Evolutionary conservation across 1,140 invertebrate species (phyloP), one percentile per base, ranked within the genome.

Genomic region (Apis laboriosa): DNA sequence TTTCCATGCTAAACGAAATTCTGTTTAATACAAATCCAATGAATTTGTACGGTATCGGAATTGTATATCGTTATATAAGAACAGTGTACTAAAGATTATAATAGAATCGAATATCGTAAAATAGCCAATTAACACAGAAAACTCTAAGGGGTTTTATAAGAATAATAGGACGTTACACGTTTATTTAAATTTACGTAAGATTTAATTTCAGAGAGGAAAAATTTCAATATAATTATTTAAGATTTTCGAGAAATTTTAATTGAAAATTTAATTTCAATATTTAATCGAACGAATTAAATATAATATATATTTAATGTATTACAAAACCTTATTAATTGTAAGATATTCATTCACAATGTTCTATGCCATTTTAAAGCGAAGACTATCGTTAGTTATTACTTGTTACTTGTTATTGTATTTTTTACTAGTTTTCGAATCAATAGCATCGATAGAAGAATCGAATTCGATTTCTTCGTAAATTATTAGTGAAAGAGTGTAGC

Each of bases 21-120:
- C 58, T 85, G 79, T 60, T 86, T 85, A 80, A 86, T 86, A 86
- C 86, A 88, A 89, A 88, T 90, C 80, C 84, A 67, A 83, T 88
- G 85, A 77, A 88, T 77, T 61, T 43, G 63, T 70, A 66, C 51
- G 61, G 28, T 17, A 2, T 5, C 17, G 60, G 56, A 73, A 72
- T 79, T 79, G 55, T 21, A 24, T 60, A 15, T 17, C 68, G 49
- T 72, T 73, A 63, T 55, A 63, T 28, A 19, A 24, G 66, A 53
- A 71, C 13, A 55, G 24, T 9, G 68, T 9, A 19, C 9, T 55
- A 53, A 61, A 72, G 15, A 15, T 9, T 56, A 9, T 71, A 72
- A 79, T 53, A 49, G 58, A 73, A 79, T 72, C 24, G 58, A 24
- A 0, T 43, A 53, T 55, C 55, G 24, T 78, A 70, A 78, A 70